A percentile compares a stretch with the other conserved stretches of the same genome.
Evolutionary conservation across 2,888 invertebrate genomes (phyloP).

Genomic region (Cacoxenus indagator): DNA sequence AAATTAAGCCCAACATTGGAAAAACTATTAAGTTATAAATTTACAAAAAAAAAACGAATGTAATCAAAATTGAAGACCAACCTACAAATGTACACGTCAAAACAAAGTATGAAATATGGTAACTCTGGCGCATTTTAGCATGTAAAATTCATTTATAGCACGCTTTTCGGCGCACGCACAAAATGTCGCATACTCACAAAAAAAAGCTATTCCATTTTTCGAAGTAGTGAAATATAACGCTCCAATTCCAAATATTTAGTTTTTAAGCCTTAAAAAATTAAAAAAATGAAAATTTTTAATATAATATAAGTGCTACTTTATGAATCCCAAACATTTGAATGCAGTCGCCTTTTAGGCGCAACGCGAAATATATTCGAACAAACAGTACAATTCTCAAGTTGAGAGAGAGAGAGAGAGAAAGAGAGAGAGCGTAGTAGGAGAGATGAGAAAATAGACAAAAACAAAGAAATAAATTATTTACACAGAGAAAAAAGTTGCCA

Average conservation of each 20-base stretch:
- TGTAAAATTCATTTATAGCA: constrained; percentile 3
- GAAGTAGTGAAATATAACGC: constrained; percentile 30
- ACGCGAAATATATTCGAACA: constrained; percentile 3
- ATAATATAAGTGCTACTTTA: neutral
- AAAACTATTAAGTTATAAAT: neutral
- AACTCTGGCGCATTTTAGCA: neutral
- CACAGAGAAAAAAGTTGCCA: neutral
- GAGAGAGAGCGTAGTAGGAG: too few species aligned
- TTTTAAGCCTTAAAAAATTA: constrained; percentile 35
- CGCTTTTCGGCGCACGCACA: neutral
- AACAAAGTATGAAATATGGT: constrained; percentile 7
- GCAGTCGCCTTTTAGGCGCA: neutral
- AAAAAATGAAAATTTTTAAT: too few species aligned
- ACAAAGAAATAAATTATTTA: neutral
- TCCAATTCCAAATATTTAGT: constrained; percentile 61
- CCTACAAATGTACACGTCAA: constrained; percentile 21
- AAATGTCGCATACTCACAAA: constrained; percentile 24
- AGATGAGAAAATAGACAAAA: too few species aligned
- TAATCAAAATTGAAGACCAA: constrained; percentile 24
- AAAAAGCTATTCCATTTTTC: constrained; percentile 44
- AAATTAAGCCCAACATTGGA: constrained; percentile 1
- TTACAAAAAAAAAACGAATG: constrained; percentile 3
- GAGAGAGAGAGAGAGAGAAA: constrained; percentile 18
- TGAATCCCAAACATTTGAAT: neutral
- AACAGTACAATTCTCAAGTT: constrained; percentile 37